Percentiles rank a stretch among this genome's conserved stretches.
These are phyloP conservation scores for Camponotus vicinus DNA, from an alignment of 1,140 invertebrate genomes.

Conservation along the genomic window DNA sequence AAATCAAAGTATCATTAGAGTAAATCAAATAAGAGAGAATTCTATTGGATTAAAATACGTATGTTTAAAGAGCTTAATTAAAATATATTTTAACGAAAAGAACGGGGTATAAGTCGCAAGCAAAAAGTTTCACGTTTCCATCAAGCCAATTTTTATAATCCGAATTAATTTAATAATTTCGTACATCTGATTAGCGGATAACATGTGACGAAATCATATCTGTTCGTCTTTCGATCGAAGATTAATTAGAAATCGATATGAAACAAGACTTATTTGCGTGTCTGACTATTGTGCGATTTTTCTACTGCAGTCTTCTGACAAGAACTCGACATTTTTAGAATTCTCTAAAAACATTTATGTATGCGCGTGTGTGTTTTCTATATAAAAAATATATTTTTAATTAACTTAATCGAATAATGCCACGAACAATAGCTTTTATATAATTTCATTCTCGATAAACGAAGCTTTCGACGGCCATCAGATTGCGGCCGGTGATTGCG, in stretches of 20 bases:
- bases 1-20: conserved; percentile 3
- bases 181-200: not conserved
- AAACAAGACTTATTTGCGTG: not conserved
- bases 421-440: not conserved
- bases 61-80: conserved; percentile 18
- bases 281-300: conserved; percentile 10
- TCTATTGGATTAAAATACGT: conserved; percentile 2
- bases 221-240: not conserved
- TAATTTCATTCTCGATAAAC: not conserved
- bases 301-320: conserved; percentile 1
- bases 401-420: not conserved
- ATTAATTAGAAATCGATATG: conserved; percentile 7
- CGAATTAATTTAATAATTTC: conserved; percentile 26
- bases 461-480: not conserved
- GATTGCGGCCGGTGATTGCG: not conserved
- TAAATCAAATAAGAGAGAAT: conserved; percentile 3
- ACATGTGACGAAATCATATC: not conserved
- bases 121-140: not conserved
- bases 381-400: not conserved
- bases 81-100: conserved; percentile 17
- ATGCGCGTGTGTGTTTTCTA: not conserved
- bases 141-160: conserved; percentile 23
- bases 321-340: not conserved
- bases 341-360: not conserved
- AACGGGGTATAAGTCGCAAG: not conserved